Conservation (phyloP, 2,113 vertebrate species). For the Oxyura jamaicensis region DNA sequence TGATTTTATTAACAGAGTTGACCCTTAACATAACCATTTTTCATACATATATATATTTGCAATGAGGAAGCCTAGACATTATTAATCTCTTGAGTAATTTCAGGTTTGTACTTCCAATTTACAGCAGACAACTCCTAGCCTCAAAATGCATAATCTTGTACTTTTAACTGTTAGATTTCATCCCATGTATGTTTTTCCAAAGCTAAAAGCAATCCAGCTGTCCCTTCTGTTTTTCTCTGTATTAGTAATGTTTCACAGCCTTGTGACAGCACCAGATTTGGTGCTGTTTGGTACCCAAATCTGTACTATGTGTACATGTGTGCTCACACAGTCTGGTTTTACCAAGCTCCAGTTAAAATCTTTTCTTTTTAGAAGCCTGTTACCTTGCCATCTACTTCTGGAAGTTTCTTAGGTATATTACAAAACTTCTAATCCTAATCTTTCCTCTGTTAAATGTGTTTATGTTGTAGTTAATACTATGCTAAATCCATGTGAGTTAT, state of each 20-base stretch:
- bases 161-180: not conserved
- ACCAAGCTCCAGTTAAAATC: not conserved
- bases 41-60: not conserved
- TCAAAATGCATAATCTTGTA: not conserved
- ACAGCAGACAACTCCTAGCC: not conserved
- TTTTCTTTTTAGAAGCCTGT: not conserved
- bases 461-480: not conserved
- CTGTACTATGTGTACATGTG: not conserved
- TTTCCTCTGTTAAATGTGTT: not conserved
- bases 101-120: not conserved
- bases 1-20: not conserved
- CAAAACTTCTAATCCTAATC: not conserved
- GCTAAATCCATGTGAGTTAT: not conserved
- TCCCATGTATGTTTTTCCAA: not conserved
- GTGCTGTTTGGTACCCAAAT: not conserved
- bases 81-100: not conserved
- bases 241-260: not conserved
- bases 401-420: not conserved
- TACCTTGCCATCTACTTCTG: not conserved
- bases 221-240: not conserved
- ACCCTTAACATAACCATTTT: not conserved
- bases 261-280: not conserved
- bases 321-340: not conserved
- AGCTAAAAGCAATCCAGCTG: not conserved
- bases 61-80: not conserved